Conservation (phyloP, 2,888 invertebrate genomes). For the Nysson spinosus region DNA sequence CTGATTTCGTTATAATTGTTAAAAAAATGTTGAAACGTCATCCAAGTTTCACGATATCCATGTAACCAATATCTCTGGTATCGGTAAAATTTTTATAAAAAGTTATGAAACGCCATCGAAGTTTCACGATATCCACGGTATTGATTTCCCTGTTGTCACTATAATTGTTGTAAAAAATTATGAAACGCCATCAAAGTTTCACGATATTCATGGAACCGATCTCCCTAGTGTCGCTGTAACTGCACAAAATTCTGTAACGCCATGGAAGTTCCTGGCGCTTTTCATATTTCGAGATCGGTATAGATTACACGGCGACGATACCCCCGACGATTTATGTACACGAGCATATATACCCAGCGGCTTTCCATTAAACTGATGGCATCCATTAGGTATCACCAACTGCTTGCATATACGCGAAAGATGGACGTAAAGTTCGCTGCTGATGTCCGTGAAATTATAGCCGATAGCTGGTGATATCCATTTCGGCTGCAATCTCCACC, state of each 20-base stretch:
- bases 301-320: not conserved
- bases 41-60: too few relatives aligned
- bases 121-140: too few relatives aligned
- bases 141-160: too few relatives aligned
- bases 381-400: conserved; percentile 37
- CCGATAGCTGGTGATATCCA: conserved; percentile 30
- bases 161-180: too few relatives aligned
- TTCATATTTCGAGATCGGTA: not conserved
- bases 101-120: too few relatives aligned
- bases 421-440: conserved; percentile 31
- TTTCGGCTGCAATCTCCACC: not conserved
- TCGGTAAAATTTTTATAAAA: too few relatives aligned
- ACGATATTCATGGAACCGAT: too few relatives aligned
- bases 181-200: too few relatives aligned
- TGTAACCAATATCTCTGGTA: too few relatives aligned
- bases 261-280: not conserved
- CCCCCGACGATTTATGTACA: conserved; percentile 15
- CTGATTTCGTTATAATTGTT: too few relatives aligned
- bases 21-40: too few relatives aligned
- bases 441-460: conserved; percentile 42
- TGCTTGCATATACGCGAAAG: conserved; percentile 29
- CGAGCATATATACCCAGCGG: conserved; percentile 4
- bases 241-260: not conserved
- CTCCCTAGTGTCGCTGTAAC: too few relatives aligned
- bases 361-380: conserved; percentile 49